Evolutionary conservation across 1,140 invertebrate species (phyloP), one percentile per base, ranked within the genome.

Genomic region (Plodia interpunctella): DNA sequence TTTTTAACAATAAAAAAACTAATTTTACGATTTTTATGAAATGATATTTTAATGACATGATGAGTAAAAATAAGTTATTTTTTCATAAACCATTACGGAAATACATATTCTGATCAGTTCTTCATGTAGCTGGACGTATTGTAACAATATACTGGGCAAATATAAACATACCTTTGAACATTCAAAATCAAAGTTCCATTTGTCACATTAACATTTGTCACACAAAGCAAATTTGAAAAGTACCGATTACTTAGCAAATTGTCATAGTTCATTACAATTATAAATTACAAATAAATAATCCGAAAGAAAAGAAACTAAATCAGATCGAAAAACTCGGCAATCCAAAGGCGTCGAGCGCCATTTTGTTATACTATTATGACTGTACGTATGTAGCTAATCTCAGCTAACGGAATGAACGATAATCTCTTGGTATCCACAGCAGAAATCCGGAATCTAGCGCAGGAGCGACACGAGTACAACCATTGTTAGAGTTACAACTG

Each of bases 11-110:
- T 62, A 63, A 70, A 55, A 70, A 75, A 64, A 63, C 50, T 67
- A 15, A 60, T 71, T 76, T 78, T 76, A 71, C 70, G 63, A 62
- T 67, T 73, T 73, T 68, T 65, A 70, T 70, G 62, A 59, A 51
- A 60, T 56, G 60, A 56, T 28, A 56, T 62, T 56, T 55, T 62
- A 56, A 52, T 62, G 55, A 62, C 19, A 52, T 44, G 58, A 54
- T 60, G 21, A 53, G 28, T 65, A 60, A 65, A 60, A 60, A 65
- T 60, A 61, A 65, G 57, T 65, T 60, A 65, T 51, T 25, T 19
- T 25, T 53, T 44, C 38, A 15, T 44, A 44, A 44, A 44, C 38
- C 15, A 44, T 15, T 44, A 15, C 10, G 32, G 32, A 35, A 35
- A 35, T 44, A 44, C 38, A 44, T 44, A 15, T 44, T 15, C 15